Evolutionary conservation across 1,140 invertebrate species (phyloP).

Genomic region (Nixonia krombeini): DNA sequence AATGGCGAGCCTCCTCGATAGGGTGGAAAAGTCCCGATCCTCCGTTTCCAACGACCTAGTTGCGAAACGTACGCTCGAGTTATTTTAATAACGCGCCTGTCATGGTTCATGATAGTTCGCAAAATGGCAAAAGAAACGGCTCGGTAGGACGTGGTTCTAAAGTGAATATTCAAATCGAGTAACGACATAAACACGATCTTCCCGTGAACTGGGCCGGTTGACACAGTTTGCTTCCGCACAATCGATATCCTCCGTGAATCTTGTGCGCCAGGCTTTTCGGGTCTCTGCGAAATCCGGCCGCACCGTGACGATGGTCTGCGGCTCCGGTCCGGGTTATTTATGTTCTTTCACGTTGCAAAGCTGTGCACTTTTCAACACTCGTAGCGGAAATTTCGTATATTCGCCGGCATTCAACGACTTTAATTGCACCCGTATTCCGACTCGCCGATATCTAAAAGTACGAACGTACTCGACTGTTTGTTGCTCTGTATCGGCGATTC

Average conservation of each 20-base stretch:
- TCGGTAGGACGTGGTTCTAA: too few species aligned
- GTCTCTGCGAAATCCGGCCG: conserved; percentile 45
- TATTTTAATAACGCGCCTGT: too few species aligned
- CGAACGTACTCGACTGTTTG: conserved; percentile 34
- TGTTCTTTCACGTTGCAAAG: conserved; percentile 46
- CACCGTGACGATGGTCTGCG: conserved; percentile 44
- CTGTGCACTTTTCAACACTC: conserved; percentile 43
- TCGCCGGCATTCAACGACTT: conserved; percentile 34
- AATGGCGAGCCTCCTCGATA: too few species aligned
- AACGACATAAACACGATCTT: conserved; percentile 35
- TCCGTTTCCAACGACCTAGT: too few species aligned
- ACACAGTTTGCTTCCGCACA: conserved; percentile 46
- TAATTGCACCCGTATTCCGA: conserved; percentile 38
- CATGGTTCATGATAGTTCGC: too few species aligned
- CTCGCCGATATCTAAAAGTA: conserved; percentile 25
- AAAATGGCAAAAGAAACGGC: too few species aligned
- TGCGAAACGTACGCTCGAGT: too few species aligned
- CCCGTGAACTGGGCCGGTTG: conserved; percentile 36
- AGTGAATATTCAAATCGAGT: conserved; percentile 18
- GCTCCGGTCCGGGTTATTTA: conserved; percentile 46
- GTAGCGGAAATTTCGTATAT: conserved; percentile 43
- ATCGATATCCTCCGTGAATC: conserved; percentile 46
- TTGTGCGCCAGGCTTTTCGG: conserved; percentile 42
- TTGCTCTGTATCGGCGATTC: too few species aligned
- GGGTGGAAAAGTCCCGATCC: too few species aligned